Percentiles rank a stretch among this genome's conserved stretches.
Conservation (phyloP, 2,797 vertebrate genomes). For the Lemur catta region DNA sequence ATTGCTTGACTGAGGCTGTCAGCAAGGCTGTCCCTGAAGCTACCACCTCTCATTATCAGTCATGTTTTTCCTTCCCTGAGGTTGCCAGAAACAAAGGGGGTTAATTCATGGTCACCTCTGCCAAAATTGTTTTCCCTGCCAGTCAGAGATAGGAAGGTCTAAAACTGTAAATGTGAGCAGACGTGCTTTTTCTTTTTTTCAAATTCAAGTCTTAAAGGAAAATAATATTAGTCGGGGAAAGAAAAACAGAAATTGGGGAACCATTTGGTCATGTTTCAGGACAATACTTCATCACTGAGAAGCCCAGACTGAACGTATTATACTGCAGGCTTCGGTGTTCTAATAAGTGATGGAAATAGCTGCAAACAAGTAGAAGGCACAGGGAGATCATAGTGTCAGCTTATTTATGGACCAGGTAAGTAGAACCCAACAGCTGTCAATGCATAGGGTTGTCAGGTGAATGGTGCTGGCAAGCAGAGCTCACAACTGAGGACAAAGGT, state of each 20-base stretch:
- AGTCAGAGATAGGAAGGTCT: conserved; percentile 54
- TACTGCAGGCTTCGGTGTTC: background rate
- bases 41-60: conserved; percentile 60
- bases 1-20: background rate
- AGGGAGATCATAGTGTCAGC: background rate
- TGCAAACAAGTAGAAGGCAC: background rate
- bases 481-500: background rate
- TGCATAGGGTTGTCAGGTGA: no score
- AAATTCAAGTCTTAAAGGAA: conserved; percentile 43
- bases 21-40: conserved; percentile 17
- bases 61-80: conserved; percentile 57
- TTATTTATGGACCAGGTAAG: background rate
- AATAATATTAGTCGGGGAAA: background rate
- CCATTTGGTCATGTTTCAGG: background rate
- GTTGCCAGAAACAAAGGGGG: conserved; percentile 62
- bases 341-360: background rate
- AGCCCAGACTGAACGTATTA: background rate
- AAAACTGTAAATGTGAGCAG: conserved; percentile 27
- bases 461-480: background rate
- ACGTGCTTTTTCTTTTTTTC: background rate
- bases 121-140: conserved; percentile 67
- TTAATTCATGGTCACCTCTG: conserved; percentile 58
- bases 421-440: background rate
- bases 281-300: background rate
- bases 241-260: background rate